Percentiles rank a stretch among this genome's conserved stretches.
phyloP scores from a whole-genome alignment of 2,797 vertebrate species.

The Propithecus perrieri region DNA sequence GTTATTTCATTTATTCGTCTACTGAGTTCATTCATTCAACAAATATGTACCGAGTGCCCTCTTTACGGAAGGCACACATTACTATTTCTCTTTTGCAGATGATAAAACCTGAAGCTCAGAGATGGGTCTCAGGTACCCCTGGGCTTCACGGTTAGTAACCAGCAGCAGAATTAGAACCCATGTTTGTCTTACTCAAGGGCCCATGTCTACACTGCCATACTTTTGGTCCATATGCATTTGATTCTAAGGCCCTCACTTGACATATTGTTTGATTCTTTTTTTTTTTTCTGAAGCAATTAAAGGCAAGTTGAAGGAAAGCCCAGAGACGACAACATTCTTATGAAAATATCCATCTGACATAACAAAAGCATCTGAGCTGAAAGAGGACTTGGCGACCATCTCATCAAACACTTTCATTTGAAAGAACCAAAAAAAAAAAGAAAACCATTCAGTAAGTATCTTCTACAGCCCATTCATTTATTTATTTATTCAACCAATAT shows the following conservation, averaged over 20 bases:
- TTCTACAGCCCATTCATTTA: background rate
- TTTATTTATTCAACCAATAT: background rate
- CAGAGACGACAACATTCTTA: background rate
- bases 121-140: background rate
- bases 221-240: background rate
- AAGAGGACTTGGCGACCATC: background rate
- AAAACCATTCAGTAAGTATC: background rate
- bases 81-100: background rate
- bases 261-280: background rate
- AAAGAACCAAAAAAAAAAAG: background rate
- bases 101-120: background rate
- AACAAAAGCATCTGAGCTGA: background rate
- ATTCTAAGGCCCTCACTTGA: background rate
- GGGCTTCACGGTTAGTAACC: background rate
- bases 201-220: background rate
- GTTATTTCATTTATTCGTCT: background rate
- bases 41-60: background rate
- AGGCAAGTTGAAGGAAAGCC: background rate
- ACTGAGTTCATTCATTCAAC: background rate
- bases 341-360: background rate
- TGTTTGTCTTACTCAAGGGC: background rate
- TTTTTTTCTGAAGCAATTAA: slow-evolving; percentile 5
- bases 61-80: fast-evolving
- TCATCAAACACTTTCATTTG: background rate
- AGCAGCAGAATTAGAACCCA: background rate